Percentiles rank a stretch among this genome's conserved stretches.
Conservation (phyloP, 2,113 vertebrate genomes). For the Delphinus delphis region DNA sequence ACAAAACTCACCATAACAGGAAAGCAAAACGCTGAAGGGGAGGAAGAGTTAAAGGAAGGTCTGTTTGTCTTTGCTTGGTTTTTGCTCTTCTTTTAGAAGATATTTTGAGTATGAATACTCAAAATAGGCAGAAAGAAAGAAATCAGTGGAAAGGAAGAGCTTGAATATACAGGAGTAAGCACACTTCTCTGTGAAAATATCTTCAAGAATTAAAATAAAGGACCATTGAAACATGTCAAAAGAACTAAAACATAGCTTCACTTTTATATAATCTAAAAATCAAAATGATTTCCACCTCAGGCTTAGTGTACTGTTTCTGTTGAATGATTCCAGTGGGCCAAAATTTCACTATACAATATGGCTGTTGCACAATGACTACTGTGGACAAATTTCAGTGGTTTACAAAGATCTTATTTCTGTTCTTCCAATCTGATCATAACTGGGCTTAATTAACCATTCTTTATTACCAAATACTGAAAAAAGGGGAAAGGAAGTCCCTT, state of each 20-base stretch:
- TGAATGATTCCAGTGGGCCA: neutral
- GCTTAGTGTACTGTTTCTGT: neutral
- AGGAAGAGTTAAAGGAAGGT: neutral
- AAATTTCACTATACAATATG: neutral
- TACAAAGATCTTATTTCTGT: neutral
- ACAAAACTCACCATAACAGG: neutral
- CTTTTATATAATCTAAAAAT: neutral
- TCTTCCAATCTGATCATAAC: neutral
- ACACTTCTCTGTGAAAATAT: neutral
- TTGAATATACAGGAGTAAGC: neutral
- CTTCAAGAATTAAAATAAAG: neutral
- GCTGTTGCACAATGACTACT: neutral
- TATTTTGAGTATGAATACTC: neutral
- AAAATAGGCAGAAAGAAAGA: neutral
- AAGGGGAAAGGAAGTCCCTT: neutral
- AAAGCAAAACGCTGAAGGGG: neutral
- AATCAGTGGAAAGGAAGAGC: neutral
- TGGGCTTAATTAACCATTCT: neutral
- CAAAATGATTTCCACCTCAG: neutral
- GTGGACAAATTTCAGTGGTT: neutral
- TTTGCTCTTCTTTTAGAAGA: neutral
- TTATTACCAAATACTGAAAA: neutral
- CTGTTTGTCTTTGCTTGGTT: neutral
- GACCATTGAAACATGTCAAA: neutral
- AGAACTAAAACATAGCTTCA: neutral